These are phyloP conservation scores for Theristicus caerulescens DNA, from an alignment of 2,113 vertebrate genomes.

Conservation along the genomic window DNA sequence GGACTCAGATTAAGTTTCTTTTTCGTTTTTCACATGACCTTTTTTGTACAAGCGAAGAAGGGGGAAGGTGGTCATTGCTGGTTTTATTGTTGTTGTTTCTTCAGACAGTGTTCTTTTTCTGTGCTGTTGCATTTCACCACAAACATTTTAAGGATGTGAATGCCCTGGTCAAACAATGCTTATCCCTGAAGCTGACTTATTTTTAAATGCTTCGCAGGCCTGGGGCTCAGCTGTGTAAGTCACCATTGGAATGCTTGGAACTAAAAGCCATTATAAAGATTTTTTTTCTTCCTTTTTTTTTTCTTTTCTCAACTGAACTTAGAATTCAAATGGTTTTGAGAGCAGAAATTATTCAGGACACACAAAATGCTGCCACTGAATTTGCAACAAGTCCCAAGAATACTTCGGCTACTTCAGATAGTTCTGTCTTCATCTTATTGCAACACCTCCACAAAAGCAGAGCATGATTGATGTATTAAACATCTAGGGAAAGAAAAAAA, in stretches of 20 bases:
- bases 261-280: neutral
- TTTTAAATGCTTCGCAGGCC: neutral
- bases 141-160: neutral
- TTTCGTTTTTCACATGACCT: neutral
- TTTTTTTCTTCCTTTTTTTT: neutral
- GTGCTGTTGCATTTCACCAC: neutral
- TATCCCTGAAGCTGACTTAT: neutral
- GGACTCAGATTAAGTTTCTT: neutral
- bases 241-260: neutral
- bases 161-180: neutral
- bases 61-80: neutral
- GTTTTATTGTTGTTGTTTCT: neutral
- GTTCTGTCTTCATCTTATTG: neutral
- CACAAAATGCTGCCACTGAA: neutral
- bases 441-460: constrained; percentile 10
- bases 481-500: neutral
- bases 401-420: neutral
- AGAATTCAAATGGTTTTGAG: neutral
- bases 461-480: constrained; percentile 8
- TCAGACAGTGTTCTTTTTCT: neutral
- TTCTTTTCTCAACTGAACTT: neutral
- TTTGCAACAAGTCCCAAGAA: neutral
- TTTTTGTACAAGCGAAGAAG: neutral
- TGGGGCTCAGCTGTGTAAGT: neutral
- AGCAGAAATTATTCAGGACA: neutral